Conservation (phyloP, 1,140 invertebrate species). For the Phortica variegata region DNA sequence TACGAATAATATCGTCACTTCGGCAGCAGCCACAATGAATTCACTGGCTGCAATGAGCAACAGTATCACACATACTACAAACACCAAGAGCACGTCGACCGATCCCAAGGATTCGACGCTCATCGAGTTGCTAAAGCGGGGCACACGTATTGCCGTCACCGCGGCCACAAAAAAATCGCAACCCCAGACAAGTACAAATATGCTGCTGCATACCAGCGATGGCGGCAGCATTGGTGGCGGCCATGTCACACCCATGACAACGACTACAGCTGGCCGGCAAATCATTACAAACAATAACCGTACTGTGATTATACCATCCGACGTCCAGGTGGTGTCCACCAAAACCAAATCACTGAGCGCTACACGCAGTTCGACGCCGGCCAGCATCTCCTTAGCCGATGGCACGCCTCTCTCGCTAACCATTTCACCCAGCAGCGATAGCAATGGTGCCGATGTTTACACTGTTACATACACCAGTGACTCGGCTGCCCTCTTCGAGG, state of each 20-base stretch:
- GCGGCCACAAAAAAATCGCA: slow-evolving; percentile 26
- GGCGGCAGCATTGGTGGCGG: slow-evolving; percentile 5
- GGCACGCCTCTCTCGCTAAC: slow-evolving; percentile 46
- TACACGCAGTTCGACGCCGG: slow-evolving; percentile 12
- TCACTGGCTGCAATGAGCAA: slow-evolving; percentile 31
- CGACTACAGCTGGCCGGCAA: slow-evolving; percentile 29
- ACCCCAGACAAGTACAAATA: slow-evolving; percentile 17
- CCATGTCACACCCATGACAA: slow-evolving; percentile 26
- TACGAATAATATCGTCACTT: slow-evolving; percentile 43
- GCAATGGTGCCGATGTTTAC: slow-evolving; percentile 37
- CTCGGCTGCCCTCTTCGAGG: slow-evolving; percentile 35
- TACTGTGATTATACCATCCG: slow-evolving; percentile 51
- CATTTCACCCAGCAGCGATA: slow-evolving; percentile 34
- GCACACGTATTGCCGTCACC: slow-evolving; percentile 70
- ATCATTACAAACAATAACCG: slow-evolving; percentile 52
- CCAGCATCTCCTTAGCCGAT: slow-evolving; percentile 35
- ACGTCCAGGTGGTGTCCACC: slow-evolving; percentile 46
- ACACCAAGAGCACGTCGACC: slow-evolving; percentile 28
- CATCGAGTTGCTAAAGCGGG: slow-evolving; percentile 66
- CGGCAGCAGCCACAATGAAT: slow-evolving; percentile 37
- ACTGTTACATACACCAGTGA: slow-evolving; percentile 52
- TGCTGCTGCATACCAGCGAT: slow-evolving; percentile 20
- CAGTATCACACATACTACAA: slow-evolving; percentile 23
- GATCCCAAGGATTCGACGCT: slow-evolving; percentile 61
- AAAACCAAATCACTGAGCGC: slow-evolving; percentile 28